phyloP scores from a whole-genome alignment of 2,113 vertebrate species.

The Choloepus hoffmanni region DNA sequence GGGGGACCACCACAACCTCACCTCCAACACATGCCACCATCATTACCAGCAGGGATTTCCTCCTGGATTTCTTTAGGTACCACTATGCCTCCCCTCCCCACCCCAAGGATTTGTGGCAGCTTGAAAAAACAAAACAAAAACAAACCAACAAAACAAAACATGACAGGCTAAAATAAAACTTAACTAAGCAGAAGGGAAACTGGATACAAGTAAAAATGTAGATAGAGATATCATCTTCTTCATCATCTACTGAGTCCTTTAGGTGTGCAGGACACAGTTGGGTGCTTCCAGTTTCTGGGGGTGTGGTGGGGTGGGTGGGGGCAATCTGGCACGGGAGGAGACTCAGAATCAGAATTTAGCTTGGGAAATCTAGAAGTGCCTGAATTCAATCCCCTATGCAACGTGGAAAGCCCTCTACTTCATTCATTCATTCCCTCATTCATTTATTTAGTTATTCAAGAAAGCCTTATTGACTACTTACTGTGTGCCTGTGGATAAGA shows the following conservation, averaged over 20 bases:
- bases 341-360: not conserved
- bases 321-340: not conserved
- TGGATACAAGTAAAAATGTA: not conserved
- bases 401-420: not conserved
- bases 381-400: not conserved
- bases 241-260: not conserved
- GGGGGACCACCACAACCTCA: not conserved
- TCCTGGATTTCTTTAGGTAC: not conserved
- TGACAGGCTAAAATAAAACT: constrained; percentile 16
- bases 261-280: not conserved
- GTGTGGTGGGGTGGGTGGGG: not conserved
- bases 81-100: too few relatives aligned
- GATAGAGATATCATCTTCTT: not conserved
- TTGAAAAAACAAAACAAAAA: not conserved
- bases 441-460: not conserved
- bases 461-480: not conserved
- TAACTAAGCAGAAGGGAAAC: not conserved
- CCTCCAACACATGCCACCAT: not conserved
- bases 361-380: not conserved
- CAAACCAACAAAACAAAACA: not conserved
- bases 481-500: not conserved
- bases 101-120: not conserved
- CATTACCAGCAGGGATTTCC: not conserved
- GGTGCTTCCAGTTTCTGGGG: not conserved
- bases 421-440: not conserved